phyloP scores from a whole-genome alignment of 1,140 invertebrate genomes.

The Lordiphosa mommai region DNA sequence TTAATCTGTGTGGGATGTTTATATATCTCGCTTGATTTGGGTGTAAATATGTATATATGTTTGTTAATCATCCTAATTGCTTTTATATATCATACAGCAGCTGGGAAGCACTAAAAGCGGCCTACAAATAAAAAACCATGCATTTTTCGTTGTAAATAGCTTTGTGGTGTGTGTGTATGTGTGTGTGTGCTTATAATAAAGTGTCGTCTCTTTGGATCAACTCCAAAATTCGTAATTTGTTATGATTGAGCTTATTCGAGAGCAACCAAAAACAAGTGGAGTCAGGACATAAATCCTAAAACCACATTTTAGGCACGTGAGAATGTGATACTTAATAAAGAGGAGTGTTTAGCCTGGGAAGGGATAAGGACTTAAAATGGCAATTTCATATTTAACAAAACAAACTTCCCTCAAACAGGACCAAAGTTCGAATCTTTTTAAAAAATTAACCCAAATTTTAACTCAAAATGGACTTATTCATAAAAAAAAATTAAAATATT shows the following conservation, averaged over 20 bases:
- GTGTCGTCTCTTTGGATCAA: not conserved
- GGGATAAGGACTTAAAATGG: too few relatives aligned
- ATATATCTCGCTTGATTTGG: slow-evolving; percentile 46
- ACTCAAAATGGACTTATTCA: too few relatives aligned
- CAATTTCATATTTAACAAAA: too few relatives aligned
- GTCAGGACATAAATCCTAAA: slow-evolving; percentile 2
- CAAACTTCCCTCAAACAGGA: too few relatives aligned
- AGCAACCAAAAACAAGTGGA: slow-evolving; percentile 43
- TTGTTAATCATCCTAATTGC: not conserved
- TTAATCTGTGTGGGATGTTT: slow-evolving; percentile 63
- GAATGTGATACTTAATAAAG: slow-evolving; percentile 28
- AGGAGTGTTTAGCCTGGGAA: not conserved
- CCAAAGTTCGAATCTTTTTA: too few relatives aligned
- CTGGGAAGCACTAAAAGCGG: slow-evolving; percentile 5
- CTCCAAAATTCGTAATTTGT: slow-evolving; percentile 13
- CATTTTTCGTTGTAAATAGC: slow-evolving; percentile 4
- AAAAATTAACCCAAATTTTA: too few relatives aligned
- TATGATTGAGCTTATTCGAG: slow-evolving; percentile 66
- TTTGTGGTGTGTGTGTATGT: not conserved
- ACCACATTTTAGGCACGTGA: slow-evolving; percentile 38
- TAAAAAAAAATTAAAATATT: too few relatives aligned
- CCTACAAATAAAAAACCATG: not conserved
- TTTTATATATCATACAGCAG: slow-evolving; percentile 13
- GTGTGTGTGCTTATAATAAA: not conserved
- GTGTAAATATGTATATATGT: slow-evolving; percentile 41